phyloP scores from a whole-genome alignment of 1,140 invertebrate genomes.

The Drosophila sechellia region DNA sequence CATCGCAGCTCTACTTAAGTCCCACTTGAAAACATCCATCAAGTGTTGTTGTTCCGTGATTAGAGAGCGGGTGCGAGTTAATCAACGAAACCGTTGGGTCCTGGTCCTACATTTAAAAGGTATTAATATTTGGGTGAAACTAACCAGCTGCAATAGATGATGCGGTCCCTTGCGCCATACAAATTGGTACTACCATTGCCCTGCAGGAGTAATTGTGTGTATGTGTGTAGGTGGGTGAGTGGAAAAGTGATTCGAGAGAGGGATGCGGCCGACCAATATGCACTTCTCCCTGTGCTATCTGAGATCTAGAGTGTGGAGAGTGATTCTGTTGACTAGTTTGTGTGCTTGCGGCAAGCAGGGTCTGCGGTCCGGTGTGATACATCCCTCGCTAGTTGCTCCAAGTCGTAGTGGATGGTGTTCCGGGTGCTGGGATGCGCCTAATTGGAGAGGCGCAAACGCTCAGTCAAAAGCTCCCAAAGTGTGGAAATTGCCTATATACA shows the following conservation, averaged over 20 bases:
- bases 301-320: constrained; percentile 26
- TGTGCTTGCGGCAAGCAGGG: constrained; percentile 5
- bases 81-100: constrained; percentile 8
- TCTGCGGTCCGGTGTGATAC: no score
- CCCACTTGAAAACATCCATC: neutral
- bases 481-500: constrained; percentile 31
- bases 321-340: constrained; percentile 4
- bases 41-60: constrained; percentile 23
- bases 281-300: constrained; percentile 49
- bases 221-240: constrained; percentile 2
- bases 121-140: no score
- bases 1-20: neutral
- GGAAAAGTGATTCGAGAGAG: neutral
- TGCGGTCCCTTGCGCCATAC: neutral
- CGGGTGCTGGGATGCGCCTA: neutral
- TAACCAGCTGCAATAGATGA: no score
- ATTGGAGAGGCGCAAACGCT: constrained; percentile 10
- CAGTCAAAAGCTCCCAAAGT: constrained; percentile 8
- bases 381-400: no score
- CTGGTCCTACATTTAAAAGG: no score
- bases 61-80: constrained; percentile 31
- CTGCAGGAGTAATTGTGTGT: neutral
- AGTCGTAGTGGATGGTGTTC: neutral
- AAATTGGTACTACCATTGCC: neutral
- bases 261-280: constrained; percentile 25